A percentile compares a stretch with the other conserved stretches of the same genome.
phyloP scores from a whole-genome alignment of 2,113 vertebrate species.

The Colistium nudipinnis region DNA sequence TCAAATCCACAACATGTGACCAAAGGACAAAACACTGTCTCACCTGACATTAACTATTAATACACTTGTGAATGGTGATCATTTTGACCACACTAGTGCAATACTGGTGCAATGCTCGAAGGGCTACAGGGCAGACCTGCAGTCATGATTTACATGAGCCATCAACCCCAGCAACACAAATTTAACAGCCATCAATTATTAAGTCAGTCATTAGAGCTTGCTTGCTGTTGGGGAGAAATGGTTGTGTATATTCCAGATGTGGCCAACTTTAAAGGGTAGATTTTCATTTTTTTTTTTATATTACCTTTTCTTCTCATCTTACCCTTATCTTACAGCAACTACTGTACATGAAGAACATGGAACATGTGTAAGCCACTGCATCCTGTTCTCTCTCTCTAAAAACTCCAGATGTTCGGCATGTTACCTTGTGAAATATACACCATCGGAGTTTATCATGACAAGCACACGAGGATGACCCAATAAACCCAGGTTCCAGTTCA shows the following conservation, averaged over 20 bases:
- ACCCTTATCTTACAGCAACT: background rate
- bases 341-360: background rate
- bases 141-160: constrained; percentile 37
- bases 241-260: constrained; percentile 20
- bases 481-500: too few relatives aligned
- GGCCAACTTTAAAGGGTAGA: background rate
- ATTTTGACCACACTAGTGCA: constrained; percentile 1
- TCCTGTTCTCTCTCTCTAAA: background rate
- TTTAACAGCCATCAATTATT: constrained; percentile 59
- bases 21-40: background rate
- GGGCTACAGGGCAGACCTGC: constrained; percentile 14
- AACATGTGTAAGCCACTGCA: too few relatives aligned
- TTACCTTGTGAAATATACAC: too few relatives aligned
- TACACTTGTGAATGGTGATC: background rate
- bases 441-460: too few relatives aligned
- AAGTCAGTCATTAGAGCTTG: constrained; percentile 18
- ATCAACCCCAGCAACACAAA: constrained; percentile 41
- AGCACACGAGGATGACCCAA: too few relatives aligned
- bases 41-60: constrained; percentile 10
- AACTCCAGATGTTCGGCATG: too few relatives aligned
- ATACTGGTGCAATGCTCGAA: background rate
- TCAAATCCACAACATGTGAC: background rate
- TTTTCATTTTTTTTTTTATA: too few relatives aligned
- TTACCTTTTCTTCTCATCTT: background rate
- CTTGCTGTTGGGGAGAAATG: background rate